phyloP scores from a whole-genome alignment of 2,888 invertebrate species.

The Conchocele bisecta region DNA sequence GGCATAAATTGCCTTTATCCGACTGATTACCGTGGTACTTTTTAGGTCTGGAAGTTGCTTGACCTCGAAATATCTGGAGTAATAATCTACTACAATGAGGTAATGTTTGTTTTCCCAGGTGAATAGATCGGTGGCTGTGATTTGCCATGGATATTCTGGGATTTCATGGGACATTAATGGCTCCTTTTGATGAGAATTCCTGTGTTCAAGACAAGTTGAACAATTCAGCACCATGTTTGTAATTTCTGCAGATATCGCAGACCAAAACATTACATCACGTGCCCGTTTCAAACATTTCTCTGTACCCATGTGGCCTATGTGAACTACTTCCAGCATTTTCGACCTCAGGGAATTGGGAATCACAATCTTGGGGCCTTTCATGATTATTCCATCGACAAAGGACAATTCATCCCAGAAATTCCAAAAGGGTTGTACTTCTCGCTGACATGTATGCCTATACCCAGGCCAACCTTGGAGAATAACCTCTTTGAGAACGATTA shows the following conservation, averaged over 20 bases:
- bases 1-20: conserved; percentile 7
- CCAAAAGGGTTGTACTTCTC: conserved; percentile 8
- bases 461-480: conserved; percentile 28
- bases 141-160: conserved; percentile 47
- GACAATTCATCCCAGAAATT: conserved; percentile 30
- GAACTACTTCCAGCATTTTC: conserved; percentile 47
- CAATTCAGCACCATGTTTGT: conserved; percentile 40
- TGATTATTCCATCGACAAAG: conserved; percentile 27
- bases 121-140: conserved; percentile 54
- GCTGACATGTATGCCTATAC: neutral
- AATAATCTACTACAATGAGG: conserved; percentile 50
- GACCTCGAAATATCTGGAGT: conserved; percentile 34
- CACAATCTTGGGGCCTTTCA: conserved; percentile 29
- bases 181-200: conserved; percentile 51
- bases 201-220: conserved; percentile 28
- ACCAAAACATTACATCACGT: conserved; percentile 56
- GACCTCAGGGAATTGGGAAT: conserved; percentile 44
- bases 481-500: conserved; percentile 10
- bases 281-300: conserved; percentile 51
- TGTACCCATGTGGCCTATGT: conserved; percentile 53
- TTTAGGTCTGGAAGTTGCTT: conserved; percentile 2
- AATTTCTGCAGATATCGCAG: conserved; percentile 48
- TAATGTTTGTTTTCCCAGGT: conserved; percentile 34
- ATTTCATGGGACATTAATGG: conserved; percentile 35
- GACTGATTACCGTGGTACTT: conserved; percentile 9